Evolutionary conservation across 2,113 vertebrate genomes (phyloP).

Genomic region (Castor canadensis): DNA sequence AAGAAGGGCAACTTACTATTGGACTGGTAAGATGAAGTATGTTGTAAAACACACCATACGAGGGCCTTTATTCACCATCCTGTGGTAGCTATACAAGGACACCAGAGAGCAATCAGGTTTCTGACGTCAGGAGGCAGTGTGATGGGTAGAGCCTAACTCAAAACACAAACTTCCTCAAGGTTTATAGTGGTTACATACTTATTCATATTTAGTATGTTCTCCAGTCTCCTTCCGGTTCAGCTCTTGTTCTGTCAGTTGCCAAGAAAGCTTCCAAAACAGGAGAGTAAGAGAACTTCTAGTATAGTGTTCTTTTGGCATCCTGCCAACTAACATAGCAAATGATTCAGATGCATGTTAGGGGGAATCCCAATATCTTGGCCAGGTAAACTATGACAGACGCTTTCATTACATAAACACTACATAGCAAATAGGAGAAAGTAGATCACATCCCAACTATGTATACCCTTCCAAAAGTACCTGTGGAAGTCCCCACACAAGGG

Average conservation of each 20-base stretch:
- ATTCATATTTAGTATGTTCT: neutral
- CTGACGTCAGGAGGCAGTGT: neutral
- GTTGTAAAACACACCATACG: neutral
- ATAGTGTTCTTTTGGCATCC: neutral
- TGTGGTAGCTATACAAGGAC: neutral
- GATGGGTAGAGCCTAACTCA: neutral
- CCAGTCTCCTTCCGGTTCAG: neutral
- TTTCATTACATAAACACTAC: neutral
- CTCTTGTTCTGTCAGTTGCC: neutral
- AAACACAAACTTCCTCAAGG: neutral
- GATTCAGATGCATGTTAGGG: neutral
- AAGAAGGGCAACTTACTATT: conserved; percentile 92
- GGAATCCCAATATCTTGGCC: neutral
- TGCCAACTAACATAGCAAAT: neutral
- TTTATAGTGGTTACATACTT: neutral
- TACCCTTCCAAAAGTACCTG: neutral
- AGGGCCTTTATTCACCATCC: neutral
- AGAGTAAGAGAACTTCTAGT: accelerated
- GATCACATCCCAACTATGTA: neutral
- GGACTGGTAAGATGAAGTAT: conserved; percentile 90
- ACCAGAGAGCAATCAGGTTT: neutral
- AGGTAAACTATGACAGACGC: neutral
- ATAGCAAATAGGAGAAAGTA: neutral
- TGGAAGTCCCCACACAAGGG: neutral
- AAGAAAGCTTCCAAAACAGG: neutral